Conservation (phyloP, 2,888 invertebrate species). For the Cistogaster globosa region DNA sequence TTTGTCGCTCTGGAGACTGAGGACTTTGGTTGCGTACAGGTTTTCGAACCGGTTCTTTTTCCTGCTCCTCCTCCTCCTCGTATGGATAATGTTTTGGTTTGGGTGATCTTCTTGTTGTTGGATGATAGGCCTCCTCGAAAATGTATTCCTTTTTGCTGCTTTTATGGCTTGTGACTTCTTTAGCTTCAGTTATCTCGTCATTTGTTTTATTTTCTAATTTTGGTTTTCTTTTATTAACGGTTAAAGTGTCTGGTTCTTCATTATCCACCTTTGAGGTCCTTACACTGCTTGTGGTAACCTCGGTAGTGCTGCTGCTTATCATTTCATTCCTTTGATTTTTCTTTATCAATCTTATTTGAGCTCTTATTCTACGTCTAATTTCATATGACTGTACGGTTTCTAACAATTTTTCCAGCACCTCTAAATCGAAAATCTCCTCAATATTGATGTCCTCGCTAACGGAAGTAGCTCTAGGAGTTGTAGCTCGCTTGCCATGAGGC, state of each 20-base stretch:
- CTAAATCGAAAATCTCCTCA: constrained; percentile 89
- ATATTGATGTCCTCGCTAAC: constrained; percentile 85
- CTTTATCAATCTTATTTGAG: constrained; percentile 89
- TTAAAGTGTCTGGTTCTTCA: constrained; percentile 79
- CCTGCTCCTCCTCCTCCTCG: constrained; percentile 14
- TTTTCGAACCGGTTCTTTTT: not conserved
- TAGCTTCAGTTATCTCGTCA: not conserved
- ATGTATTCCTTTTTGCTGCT: constrained; percentile 54
- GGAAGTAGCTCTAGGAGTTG: constrained; percentile 83
- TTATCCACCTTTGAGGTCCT: constrained; percentile 36
- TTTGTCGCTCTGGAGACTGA: not conserved
- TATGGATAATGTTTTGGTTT: constrained; percentile 44
- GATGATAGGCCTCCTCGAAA: constrained; percentile 52
- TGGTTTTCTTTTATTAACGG: constrained; percentile 59
- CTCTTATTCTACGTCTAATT: constrained; percentile 89
- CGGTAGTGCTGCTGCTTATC: constrained; percentile 25
- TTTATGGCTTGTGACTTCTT: constrained; percentile 22
- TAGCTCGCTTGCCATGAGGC: constrained; percentile 83
- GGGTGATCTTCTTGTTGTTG: constrained; percentile 37
- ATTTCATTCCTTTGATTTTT: constrained; percentile 85
- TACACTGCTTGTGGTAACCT: constrained; percentile 66
- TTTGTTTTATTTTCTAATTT: constrained; percentile 23
- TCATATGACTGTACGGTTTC: constrained; percentile 91
- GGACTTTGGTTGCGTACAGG: constrained; percentile 44
- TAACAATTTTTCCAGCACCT: constrained; percentile 88